Conservation (phyloP, 1,140 invertebrate genomes). For the Pissodes strobi region DNA sequence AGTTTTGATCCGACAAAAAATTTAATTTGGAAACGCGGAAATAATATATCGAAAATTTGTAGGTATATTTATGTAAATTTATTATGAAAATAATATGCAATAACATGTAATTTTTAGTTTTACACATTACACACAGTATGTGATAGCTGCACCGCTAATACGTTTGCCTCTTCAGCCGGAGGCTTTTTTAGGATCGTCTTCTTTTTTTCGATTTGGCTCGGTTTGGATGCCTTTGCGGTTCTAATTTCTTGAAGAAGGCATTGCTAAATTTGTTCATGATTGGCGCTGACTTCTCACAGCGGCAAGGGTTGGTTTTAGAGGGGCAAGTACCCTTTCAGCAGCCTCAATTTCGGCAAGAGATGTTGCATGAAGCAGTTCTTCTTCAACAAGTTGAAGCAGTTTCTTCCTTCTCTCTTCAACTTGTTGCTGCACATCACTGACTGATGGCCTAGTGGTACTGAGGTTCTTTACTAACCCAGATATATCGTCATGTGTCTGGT, state of each 20-base stretch:
- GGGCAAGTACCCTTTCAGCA: slow-evolving; percentile 2
- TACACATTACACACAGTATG: too few relatives aligned
- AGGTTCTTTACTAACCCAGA: slow-evolving; percentile 2
- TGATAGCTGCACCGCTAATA: neutral
- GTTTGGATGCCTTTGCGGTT: neutral
- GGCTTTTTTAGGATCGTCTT: neutral
- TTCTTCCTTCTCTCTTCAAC: neutral
- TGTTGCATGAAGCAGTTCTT: neutral
- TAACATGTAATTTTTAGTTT: too few relatives aligned
- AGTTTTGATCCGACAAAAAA: too few relatives aligned
- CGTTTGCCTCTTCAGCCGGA: neutral
- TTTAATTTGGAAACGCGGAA: too few relatives aligned
- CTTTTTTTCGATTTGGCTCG: neutral
- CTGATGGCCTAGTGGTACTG: slow-evolving; percentile 2
- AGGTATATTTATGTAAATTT: too few relatives aligned
- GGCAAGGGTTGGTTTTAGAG: neutral
- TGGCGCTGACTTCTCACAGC: slow-evolving; percentile 1
- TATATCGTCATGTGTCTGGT: neutral
- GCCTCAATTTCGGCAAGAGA: neutral
- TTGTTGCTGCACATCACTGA: neutral
- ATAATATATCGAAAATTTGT: too few relatives aligned
- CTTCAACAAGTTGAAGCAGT: neutral
- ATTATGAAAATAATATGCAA: too few relatives aligned
- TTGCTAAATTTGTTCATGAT: neutral
- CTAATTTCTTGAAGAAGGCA: neutral